These are phyloP conservation scores for Euthynnus affinis DNA, from an alignment of 2,797 vertebrate species.

Conservation along the genomic window DNA sequence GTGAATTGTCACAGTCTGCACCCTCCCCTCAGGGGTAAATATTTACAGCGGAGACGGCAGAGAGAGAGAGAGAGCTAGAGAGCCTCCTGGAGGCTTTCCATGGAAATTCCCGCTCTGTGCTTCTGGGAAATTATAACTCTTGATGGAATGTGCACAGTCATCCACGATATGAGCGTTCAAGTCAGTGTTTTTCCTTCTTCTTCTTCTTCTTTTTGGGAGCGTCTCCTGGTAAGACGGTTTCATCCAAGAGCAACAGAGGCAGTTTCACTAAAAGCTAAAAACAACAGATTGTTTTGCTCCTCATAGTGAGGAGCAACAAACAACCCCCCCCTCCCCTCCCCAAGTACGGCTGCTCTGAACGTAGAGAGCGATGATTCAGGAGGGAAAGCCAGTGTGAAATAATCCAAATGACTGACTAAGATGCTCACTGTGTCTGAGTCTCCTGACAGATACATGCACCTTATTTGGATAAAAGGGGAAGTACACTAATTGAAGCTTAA, in stretches of 20 bases:
- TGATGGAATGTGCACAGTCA: slow-evolving; percentile 55
- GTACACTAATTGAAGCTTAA: neutral
- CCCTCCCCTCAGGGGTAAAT: slow-evolving; percentile 4
- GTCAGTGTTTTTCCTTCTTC: neutral
- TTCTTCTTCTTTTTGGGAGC: neutral
- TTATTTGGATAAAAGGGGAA: neutral
- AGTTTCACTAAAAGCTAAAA: rapidly evolving
- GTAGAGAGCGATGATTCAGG: neutral
- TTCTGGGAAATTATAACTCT: slow-evolving; percentile 53
- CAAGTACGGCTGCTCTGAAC: neutral
- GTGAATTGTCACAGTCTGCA: neutral
- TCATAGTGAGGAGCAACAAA: too few species aligned
- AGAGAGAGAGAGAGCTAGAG: too few species aligned
- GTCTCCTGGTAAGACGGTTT: rapidly evolving
- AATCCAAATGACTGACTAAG: too few species aligned
- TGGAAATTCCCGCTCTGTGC: slow-evolving; percentile 13
- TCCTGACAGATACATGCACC: neutral
- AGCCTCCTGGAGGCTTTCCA: slow-evolving; percentile 4
- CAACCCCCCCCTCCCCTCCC: too few species aligned
- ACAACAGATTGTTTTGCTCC: too few species aligned
- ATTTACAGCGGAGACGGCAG: neutral
- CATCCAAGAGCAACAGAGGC: neutral
- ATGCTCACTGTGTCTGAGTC: neutral
- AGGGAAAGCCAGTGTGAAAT: neutral
- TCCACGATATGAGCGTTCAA: neutral